phyloP scores from a whole-genome alignment of 2,888 invertebrate genomes.

The Drosophila limbata region DNA sequence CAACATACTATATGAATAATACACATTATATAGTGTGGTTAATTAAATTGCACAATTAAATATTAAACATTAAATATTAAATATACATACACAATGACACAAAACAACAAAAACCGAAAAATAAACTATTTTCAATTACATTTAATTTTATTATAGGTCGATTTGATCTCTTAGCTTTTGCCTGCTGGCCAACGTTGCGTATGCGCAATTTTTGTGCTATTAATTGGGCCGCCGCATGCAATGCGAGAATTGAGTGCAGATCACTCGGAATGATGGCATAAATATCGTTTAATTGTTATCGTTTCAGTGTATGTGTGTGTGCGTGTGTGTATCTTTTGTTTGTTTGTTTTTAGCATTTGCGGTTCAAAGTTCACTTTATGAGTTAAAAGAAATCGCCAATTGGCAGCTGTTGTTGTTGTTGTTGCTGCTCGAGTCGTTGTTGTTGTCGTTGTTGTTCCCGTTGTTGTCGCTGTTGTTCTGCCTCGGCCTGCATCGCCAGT shows the following conservation, averaged over 20 bases:
- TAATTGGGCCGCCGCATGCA: constrained; percentile 65
- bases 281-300: constrained; percentile 67
- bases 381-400: constrained; percentile 62
- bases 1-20: constrained; percentile 7
- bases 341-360: constrained; percentile 9
- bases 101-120: constrained; percentile 28
- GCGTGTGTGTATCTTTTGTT: constrained; percentile 3
- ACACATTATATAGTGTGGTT: constrained; percentile 33
- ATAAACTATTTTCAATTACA: constrained; percentile 34
- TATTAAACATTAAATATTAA: constrained; percentile 15
- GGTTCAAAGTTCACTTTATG: constrained; percentile 58
- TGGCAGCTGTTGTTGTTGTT: constrained; percentile 29
- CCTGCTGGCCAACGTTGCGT: constrained; percentile 35
- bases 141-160: constrained; percentile 31
- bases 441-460: background rate
- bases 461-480: constrained; percentile 38
- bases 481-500: constrained; percentile 45
- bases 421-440: constrained; percentile 21
- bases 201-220: constrained; percentile 40
- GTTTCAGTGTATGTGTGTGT: constrained; percentile 24
- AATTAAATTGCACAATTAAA: constrained; percentile 9
- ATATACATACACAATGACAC: constrained; percentile 20
- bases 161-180: constrained; percentile 2
- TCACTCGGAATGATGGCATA: constrained; percentile 53
- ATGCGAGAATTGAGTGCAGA: constrained; percentile 39